phyloP scores from a whole-genome alignment of 2,113 vertebrate species.

The Nothoprocta pentlandii region DNA sequence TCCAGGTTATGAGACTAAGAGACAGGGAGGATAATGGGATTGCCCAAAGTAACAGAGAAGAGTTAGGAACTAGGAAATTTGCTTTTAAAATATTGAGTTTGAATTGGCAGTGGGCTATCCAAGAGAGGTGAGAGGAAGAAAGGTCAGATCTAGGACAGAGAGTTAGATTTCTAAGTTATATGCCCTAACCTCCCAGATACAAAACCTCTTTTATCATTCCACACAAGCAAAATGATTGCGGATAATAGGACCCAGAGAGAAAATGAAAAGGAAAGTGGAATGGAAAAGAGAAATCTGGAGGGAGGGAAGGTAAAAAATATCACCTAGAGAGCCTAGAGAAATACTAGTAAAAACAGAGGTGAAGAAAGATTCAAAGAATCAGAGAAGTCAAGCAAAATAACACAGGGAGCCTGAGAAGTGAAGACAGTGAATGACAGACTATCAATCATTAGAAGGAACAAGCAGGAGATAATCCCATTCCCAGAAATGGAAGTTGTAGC shows the following conservation, averaged over 20 bases:
- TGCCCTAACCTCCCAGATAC: neutral
- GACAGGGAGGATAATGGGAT: neutral
- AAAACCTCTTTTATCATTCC: neutral
- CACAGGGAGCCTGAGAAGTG: neutral
- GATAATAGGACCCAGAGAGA: neutral
- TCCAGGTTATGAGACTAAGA: neutral
- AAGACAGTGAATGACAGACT: neutral
- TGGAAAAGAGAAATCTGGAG: accelerated
- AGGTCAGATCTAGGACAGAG: neutral
- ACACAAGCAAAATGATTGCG: neutral
- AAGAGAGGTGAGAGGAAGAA: neutral
- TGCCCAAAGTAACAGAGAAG: neutral
- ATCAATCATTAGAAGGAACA: neutral
- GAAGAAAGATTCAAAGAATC: neutral
- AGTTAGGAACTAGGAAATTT: neutral
- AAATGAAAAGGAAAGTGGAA: neutral
- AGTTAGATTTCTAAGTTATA: neutral
- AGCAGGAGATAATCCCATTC: neutral
- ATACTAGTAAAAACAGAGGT: neutral
- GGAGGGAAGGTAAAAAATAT: neutral
- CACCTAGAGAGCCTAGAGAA: neutral
- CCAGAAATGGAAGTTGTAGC: neutral
- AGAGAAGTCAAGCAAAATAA: neutral
- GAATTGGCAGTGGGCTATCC: neutral
- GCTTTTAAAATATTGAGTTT: neutral